Base-by-base conservation (phyloP, 2,797 vertebrate species). In the Falco concolor region DNA sequence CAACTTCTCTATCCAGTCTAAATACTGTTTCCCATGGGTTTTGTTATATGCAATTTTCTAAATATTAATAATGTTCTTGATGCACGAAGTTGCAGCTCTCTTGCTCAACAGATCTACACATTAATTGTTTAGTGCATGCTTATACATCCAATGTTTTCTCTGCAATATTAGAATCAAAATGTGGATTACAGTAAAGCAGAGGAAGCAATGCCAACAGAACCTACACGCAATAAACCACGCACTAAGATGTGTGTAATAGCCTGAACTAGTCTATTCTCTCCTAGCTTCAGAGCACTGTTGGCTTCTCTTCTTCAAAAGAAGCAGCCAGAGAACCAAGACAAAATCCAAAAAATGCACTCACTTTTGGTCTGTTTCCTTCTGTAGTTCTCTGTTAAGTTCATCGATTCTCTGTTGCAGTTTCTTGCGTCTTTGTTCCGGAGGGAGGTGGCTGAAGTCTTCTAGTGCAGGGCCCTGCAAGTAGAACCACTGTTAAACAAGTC, bases 321-420 rank as follows among this genome's bases (percentile, higher is more conserved):
- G 18, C 0, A 63, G 23, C 56, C 16, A 78, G 8, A 74, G 15
- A 90, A n/a, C 15, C 34, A 17, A 2, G 45, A 45, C 24, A 87
- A 28, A 70, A 27, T 6, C 27, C 7, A 2, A 32, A 22, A 59
- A 86, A 10, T 0, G 5, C 54, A 64, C 59, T 93, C 97, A 99
- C 99, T 99, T 99, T 98, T 99, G 99, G 97, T 99, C 99, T 59
- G 98, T 98, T 98, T 99, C 99, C 93, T 99, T 99, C 97, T 99
- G 99, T 28, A 99, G 98, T 95, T 99, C 99, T 97, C 98, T 98
- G 97, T 98, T 98, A 69, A 99, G 99, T 94, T 99, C 99, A 90
- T 99, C 99, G 1, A 99, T 99, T 97, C 98, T 98, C 95, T 99
- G 99, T 92, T 99, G 99, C 85, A 99, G 98, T 97, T 98, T 99